A percentile compares a stretch with the other conserved stretches of the same genome.
These are phyloP conservation scores for Turritopsis dohrnii DNA, from an alignment of 30 jellyfish, hydroid and myxozoan genomes.

Conservation along the genomic window DNA sequence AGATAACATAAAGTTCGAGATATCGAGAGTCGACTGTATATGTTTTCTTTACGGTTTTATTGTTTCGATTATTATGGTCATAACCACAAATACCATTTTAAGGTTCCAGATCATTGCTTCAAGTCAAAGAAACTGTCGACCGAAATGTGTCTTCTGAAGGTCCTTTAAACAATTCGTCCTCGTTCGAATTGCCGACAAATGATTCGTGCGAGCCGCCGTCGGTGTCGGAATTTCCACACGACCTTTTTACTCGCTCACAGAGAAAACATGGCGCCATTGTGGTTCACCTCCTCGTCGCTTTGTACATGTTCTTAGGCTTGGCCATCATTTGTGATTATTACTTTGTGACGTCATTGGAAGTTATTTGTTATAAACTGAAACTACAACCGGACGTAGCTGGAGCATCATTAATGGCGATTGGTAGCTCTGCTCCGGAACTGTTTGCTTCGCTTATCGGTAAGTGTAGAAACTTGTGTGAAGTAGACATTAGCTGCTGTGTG, in stretches of 20 bases:
- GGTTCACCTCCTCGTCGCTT: slow-evolving; percentile 59
- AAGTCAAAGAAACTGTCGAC: not conserved
- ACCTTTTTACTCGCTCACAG: slow-evolving; percentile 50
- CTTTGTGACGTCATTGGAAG: slow-evolving; percentile 87
- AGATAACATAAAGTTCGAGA: too few relatives aligned
- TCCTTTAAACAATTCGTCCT: not conserved
- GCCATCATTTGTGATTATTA: slow-evolving; percentile 86
- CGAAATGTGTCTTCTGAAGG: not conserved
- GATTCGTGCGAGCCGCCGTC: slow-evolving; percentile 69
- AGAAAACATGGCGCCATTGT: slow-evolving; percentile 60
- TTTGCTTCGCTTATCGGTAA: slow-evolving; percentile 79
- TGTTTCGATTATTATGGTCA: too few relatives aligned
- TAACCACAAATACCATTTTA: not conserved
- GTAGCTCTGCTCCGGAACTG: slow-evolving; percentile 87
- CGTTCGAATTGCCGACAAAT: not conserved
- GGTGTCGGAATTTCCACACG: slow-evolving; percentile 78
- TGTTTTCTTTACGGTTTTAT: too few relatives aligned
- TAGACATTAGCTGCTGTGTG: too few relatives aligned
- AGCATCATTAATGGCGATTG: slow-evolving; percentile 98
- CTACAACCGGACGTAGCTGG: slow-evolving; percentile 94
- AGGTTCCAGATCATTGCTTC: not conserved
- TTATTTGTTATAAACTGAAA: slow-evolving; percentile 50
- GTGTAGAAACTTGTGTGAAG: too few relatives aligned
- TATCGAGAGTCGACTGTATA: too few relatives aligned
- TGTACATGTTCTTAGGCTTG: slow-evolving; percentile 67